Evolutionary conservation across 2,797 vertebrate species (phyloP).

Genomic region (Pseudocheirus occidentalis): DNA sequence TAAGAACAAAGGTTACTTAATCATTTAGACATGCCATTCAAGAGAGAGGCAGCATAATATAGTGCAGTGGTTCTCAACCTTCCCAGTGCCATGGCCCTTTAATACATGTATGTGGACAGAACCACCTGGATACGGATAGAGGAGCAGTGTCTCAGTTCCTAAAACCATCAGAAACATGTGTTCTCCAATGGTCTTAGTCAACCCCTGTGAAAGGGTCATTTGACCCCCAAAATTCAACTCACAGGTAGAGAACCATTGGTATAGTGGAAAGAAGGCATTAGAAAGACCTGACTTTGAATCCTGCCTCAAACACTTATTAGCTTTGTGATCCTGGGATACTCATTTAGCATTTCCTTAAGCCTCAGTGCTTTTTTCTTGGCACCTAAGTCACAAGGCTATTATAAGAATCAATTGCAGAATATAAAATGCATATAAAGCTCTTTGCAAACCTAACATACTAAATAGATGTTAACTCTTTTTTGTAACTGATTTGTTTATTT

Average conservation of each 20-base stretch:
- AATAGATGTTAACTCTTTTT: not conserved
- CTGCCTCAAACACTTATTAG: not conserved
- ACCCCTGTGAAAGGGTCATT: too few species aligned
- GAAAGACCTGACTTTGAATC: not conserved
- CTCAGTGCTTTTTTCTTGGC: not conserved
- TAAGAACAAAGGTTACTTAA: not conserved
- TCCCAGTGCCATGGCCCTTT: too few species aligned
- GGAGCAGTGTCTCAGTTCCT: too few species aligned
- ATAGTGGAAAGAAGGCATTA: not conserved
- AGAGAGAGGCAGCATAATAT: not conserved
- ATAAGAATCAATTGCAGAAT: not conserved
- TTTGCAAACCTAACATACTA: not conserved
- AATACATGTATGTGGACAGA: too few species aligned
- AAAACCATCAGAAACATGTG: too few species aligned
- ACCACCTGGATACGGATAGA: too few species aligned
- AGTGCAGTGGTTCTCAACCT: too few species aligned
- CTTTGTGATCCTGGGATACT: not conserved
- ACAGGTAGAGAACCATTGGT: too few species aligned
- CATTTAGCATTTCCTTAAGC: not conserved
- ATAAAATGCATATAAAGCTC: not conserved
- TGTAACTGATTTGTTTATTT: too few species aligned
- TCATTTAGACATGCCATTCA: not conserved
- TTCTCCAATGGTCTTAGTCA: too few species aligned
- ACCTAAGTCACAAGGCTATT: not conserved
- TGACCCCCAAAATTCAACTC: too few species aligned